phyloP scores from a whole-genome alignment of 2,113 vertebrate genomes.

The Lagenorhynchus albirostris region DNA sequence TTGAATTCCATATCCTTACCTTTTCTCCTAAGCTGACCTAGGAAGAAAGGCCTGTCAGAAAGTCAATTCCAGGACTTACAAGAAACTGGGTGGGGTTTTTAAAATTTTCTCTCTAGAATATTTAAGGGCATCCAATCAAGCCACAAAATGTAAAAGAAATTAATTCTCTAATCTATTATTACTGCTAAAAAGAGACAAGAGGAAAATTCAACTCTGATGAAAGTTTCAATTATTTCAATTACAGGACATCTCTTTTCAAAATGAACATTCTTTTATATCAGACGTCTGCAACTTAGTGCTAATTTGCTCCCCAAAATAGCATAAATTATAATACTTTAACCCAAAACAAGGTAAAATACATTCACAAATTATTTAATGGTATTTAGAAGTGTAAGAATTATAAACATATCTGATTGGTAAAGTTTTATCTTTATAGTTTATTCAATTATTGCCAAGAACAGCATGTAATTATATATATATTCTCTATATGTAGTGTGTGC shows the following conservation, averaged over 20 bases:
- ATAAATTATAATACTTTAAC: constrained; percentile 74
- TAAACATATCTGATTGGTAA: constrained; percentile 61
- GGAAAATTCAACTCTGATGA: constrained; percentile 75
- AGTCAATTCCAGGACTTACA: neutral
- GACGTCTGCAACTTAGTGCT: constrained; percentile 77
- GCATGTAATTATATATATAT: neutral
- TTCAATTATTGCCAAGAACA: neutral
- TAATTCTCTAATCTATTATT: constrained; percentile 76
- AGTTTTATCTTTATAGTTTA: constrained; percentile 57
- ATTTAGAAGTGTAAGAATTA: constrained; percentile 53
- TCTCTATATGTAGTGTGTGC: neutral
- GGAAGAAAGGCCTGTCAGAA: neutral
- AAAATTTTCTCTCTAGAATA: neutral
- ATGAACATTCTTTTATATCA: constrained; percentile 75
- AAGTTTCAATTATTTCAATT: constrained; percentile 83
- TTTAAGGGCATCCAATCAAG: constrained; percentile 30
- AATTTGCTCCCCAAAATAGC: constrained; percentile 80
- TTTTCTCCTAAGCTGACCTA: neutral
- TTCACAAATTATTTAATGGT: constrained; percentile 70
- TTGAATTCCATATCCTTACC: neutral
- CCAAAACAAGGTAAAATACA: constrained; percentile 65
- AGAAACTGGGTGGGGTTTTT: neutral
- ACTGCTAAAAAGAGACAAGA: constrained; percentile 71
- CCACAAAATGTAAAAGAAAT: constrained; percentile 66
- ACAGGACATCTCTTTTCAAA: constrained; percentile 74